Percentiles rank a stretch among this genome's conserved stretches.
phyloP scores from a whole-genome alignment of 2,888 invertebrate genomes.

The Trachelus tabidus region DNA sequence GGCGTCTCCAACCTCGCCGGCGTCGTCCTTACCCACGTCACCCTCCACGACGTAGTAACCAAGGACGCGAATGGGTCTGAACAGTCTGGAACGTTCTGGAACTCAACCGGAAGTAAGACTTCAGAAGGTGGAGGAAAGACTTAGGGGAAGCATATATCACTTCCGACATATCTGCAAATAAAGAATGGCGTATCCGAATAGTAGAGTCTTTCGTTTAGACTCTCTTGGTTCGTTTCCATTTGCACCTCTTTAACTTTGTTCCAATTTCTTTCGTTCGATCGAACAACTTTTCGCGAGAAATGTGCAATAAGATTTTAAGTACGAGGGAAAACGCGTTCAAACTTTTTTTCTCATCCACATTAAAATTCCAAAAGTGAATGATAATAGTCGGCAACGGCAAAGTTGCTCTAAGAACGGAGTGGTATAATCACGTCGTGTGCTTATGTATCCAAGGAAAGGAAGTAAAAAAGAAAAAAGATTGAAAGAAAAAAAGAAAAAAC shows the following conservation, averaged over 20 bases:
- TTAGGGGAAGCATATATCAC: conserved; percentile 45
- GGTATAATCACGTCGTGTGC: too few relatives aligned
- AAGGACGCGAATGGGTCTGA: background rate
- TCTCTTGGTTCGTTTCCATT: background rate
- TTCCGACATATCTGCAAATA: conserved; percentile 54
- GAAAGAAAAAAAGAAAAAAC: background rate
- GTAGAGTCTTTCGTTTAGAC: background rate
- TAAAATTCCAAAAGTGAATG: background rate
- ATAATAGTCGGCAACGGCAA: background rate
- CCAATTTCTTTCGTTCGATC: background rate
- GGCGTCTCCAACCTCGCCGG: conserved; percentile 50
- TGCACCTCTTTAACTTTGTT: background rate
- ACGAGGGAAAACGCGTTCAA: background rate
- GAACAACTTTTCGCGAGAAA: conserved; percentile 13
- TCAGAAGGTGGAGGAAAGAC: background rate
- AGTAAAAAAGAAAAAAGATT: background rate
- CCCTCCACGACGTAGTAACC: conserved; percentile 57
- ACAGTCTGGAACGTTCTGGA: background rate
- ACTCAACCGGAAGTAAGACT: background rate
- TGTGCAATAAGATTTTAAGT: conserved; percentile 30
- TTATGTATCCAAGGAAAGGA: background rate
- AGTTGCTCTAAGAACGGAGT: too few relatives aligned
- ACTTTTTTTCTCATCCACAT: background rate
- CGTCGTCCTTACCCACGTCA: conserved; percentile 53
- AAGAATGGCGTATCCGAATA: background rate